Evolutionary conservation across 2,113 vertebrate genomes (phyloP), one percentile per base, ranked within the genome.

Genomic region (Neogobius melanostomus): DNA sequence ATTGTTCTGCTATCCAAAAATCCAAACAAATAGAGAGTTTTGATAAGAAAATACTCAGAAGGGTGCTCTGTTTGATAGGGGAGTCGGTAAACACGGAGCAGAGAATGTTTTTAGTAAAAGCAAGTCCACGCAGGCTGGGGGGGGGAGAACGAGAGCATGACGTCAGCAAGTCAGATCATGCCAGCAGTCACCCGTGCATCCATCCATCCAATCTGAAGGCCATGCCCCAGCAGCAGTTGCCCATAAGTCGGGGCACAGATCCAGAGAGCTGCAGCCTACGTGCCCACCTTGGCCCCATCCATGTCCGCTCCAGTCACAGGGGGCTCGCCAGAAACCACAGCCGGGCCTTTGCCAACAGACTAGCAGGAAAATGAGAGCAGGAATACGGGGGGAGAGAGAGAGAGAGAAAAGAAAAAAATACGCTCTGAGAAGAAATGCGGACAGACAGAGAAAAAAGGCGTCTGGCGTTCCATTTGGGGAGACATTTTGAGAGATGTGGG

Each of bases 261-360:
- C 81, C 74, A 78, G 76, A 49, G 64, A 76, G 83, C 80, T 80
- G 85, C 53, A 28, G 53, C 67, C 9, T 59, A 64, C 52, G 77
- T 77, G 88, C 88, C 87, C 90, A 91, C 90, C 90, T 90, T 90
- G 90, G 85, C 85, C 82, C 80, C 36, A 67, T 89, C 85, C 81
- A 72, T 52, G 67, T 89, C 90, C 76, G 69, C 65, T 87, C 87
- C 88, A 79, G 81, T 82, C 36, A 72, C 74, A 77, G 72, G 65
- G 65, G 71, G 74, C 69, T 90, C 88, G 66, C 81, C 87, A 78
- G 86, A 81, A 71, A 62, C 78, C 76, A 45, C 74, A 15, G 72
- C 54, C 63, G 44, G 70, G 73, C 89, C 85, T 80, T 82, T 87
- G 77, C 73, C 84, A 81, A 71, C 64, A 81, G 83, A 86, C 90